Evolutionary conservation across 2,797 vertebrate species (phyloP).

Genomic region (Chanos chanos): DNA sequence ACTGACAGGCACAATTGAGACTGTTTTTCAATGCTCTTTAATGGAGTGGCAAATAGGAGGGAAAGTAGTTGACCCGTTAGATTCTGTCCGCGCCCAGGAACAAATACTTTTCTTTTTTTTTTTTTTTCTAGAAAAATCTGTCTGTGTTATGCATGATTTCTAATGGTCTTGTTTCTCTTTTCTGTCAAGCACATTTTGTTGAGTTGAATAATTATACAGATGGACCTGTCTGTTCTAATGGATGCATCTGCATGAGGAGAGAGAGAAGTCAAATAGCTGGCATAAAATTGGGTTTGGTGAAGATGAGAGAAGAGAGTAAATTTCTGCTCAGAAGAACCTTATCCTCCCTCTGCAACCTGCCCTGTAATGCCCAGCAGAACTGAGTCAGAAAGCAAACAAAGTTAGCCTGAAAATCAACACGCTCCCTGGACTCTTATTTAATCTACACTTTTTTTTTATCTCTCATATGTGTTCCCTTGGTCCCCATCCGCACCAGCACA

Average conservation of each 20-base stretch:
- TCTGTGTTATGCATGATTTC: background rate
- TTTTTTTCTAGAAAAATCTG: background rate
- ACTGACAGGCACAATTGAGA: no score
- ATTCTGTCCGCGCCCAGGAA: background rate
- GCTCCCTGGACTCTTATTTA: constrained; percentile 46
- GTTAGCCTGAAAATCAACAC: constrained; percentile 45
- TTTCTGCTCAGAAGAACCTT: background rate
- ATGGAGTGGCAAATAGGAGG: no score
- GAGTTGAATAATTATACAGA: no score
- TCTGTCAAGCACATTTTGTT: no score
- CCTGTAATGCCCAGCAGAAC: constrained; percentile 24
- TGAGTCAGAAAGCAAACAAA: constrained; percentile 33
- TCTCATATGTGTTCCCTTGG: no score
- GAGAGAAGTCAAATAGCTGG: constrained; percentile 1
- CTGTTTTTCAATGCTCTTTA: no score
- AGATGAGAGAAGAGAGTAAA: background rate
- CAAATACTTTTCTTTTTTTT: background rate
- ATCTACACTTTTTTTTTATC: constrained; percentile 11
- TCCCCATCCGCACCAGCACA: background rate
- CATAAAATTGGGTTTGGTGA: background rate
- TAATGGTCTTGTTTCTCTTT: background rate
- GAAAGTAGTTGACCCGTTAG: no score
- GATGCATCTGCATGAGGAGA: background rate
- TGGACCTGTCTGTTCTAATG: background rate
- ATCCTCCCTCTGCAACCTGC: constrained; percentile 5